These are phyloP conservation scores for Herpetotheres cachinnans DNA, from an alignment of 2,113 vertebrate genomes.

Conservation along the genomic window DNA sequence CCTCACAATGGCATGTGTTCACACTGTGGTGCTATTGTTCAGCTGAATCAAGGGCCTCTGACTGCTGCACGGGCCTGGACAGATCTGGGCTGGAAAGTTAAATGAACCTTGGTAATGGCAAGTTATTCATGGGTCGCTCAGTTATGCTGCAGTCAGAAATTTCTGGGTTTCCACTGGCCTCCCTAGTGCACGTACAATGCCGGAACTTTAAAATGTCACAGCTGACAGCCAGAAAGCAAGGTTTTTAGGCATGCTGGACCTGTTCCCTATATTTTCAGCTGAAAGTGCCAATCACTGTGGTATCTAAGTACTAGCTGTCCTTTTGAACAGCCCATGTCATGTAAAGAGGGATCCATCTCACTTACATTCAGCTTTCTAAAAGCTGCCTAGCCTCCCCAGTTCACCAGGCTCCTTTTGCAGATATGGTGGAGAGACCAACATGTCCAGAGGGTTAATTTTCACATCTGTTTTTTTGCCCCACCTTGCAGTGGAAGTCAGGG, in stretches of 20 bases:
- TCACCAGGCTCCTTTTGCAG: not conserved
- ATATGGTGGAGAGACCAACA: not conserved
- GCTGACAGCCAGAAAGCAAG: not conserved
- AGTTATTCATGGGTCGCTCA: not conserved
- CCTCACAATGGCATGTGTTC: not conserved
- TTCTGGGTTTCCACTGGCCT: not conserved
- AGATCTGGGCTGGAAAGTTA: not conserved
- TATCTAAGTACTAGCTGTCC: slow-evolving; percentile 44
- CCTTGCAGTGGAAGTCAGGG: not conserved
- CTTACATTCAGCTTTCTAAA: not conserved
- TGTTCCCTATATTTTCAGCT: slow-evolving; percentile 10
- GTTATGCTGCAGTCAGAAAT: not conserved
- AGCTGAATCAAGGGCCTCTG: not conserved
- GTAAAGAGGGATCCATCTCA: not conserved
- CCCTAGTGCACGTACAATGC: not conserved
- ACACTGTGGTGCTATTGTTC: not conserved
- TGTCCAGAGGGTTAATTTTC: not conserved
- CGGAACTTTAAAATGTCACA: slow-evolving; percentile 18
- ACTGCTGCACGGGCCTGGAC: not conserved
- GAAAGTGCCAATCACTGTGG: slow-evolving; percentile 2
- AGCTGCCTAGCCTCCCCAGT: not conserved
- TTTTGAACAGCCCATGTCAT: not conserved
- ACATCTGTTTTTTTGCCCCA: not conserved
- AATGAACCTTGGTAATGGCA: not conserved
- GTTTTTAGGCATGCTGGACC: not conserved